Conservation (phyloP, 2,113 vertebrate genomes). For the Ophthalmolycus amberensis region DNA sequence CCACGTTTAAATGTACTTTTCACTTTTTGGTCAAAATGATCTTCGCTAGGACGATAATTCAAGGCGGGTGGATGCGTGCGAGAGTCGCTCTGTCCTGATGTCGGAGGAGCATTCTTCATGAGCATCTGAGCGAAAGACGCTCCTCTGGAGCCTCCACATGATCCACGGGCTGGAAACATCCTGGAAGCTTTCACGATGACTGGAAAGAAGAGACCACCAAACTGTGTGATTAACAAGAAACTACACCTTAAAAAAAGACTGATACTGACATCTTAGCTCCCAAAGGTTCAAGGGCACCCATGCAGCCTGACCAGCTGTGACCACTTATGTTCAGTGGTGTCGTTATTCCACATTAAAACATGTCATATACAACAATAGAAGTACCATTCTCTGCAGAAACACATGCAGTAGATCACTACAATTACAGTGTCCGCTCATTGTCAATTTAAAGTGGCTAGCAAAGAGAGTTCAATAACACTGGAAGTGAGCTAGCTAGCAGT, state of each 20-base stretch:
- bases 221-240: too few species aligned
- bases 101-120: constrained; percentile 50
- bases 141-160: constrained; percentile 51
- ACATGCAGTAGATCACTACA: background rate
- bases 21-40: background rate
- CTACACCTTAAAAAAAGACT: background rate
- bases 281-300: background rate
- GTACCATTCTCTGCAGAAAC: too few species aligned
- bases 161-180: constrained; percentile 46
- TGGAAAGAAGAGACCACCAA: background rate
- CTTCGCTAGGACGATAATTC: fast-evolving
- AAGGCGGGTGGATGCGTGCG: fast-evolving
- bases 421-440: too few species aligned
- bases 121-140: constrained; percentile 53
- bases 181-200: background rate
- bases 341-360: background rate
- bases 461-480: background rate
- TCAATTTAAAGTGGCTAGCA: background rate
- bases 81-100: background rate
- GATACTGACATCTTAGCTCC: background rate
- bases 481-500: too few species aligned
- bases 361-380: background rate
- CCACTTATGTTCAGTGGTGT: background rate
- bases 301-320: background rate
- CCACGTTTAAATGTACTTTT: constrained; percentile 11